Conservation (phyloP, 2,888 invertebrate genomes). For the Clistopyga incitator region DNA sequence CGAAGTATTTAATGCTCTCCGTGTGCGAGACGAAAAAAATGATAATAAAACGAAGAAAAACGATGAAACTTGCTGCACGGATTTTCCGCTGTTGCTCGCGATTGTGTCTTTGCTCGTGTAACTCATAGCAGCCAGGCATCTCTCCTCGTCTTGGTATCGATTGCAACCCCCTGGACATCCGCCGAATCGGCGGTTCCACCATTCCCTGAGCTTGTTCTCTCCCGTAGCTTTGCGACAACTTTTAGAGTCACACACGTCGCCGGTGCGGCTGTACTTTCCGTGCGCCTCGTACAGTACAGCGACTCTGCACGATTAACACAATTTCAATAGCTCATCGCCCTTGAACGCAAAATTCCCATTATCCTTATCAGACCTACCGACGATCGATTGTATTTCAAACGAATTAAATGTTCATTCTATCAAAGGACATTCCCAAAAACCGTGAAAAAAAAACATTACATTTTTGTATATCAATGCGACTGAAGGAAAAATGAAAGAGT, state of each 20-base stretch:
- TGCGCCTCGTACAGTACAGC: conserved; percentile 76
- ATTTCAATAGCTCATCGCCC: no score
- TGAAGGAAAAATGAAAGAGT: background rate
- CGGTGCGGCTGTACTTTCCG: conserved; percentile 72
- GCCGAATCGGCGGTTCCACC: conserved; percentile 71
- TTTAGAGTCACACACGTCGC: conserved; percentile 66
- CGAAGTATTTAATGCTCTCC: background rate
- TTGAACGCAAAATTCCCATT: no score
- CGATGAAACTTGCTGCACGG: conserved; percentile 48
- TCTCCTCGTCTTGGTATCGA: conserved; percentile 74
- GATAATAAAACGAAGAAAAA: background rate
- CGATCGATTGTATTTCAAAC: no score
- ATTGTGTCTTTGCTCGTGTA: conserved; percentile 76
- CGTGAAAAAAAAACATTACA: no score
- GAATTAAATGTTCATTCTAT: no score
- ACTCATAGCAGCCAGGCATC: conserved; percentile 76
- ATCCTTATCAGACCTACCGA: no score
- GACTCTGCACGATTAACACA: conserved; percentile 65
- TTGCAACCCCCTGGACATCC: conserved; percentile 70
- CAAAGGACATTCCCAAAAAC: no score
- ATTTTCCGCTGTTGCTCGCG: conserved; percentile 61
- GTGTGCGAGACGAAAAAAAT: background rate
- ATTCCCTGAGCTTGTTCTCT: conserved; percentile 70
- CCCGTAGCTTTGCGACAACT: conserved; percentile 59
- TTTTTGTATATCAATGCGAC: no score